These are phyloP conservation scores for Melinopterus prodromus DNA, from an alignment of 2,888 invertebrate species.

Conservation along the genomic window DNA sequence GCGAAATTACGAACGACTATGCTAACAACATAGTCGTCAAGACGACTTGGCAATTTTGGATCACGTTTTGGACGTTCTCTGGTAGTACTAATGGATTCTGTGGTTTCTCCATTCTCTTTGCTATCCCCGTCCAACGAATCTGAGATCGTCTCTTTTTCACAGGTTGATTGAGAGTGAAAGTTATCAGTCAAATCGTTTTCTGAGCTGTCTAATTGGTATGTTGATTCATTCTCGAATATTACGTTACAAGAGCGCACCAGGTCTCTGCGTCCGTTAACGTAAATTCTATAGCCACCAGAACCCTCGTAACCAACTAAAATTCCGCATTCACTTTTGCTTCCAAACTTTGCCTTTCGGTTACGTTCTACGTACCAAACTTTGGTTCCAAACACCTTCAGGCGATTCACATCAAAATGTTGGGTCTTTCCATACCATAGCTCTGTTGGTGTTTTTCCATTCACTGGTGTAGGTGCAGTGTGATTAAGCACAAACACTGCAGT, in stretches of 20 bases:
- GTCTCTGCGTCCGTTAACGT: slow-evolving; percentile 30
- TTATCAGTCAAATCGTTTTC: neutral
- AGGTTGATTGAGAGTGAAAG: neutral
- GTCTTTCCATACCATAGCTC: slow-evolving; percentile 16
- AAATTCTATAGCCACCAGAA: slow-evolving; percentile 44
- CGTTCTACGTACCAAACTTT: slow-evolving; percentile 20
- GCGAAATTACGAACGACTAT: too few species aligned
- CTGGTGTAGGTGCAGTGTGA: slow-evolving; percentile 35
- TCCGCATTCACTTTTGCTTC: slow-evolving; percentile 30
- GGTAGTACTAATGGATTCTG: too few species aligned
- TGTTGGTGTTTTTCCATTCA: slow-evolving; percentile 17
- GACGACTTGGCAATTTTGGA: slow-evolving; percentile 13
- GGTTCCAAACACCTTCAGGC: slow-evolving; percentile 11
- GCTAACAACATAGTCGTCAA: slow-evolving; percentile 7
- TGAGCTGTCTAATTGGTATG: neutral
- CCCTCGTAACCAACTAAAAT: slow-evolving; percentile 46
- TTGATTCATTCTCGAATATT: slow-evolving; percentile 25
- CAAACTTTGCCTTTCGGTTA: slow-evolving; percentile 14
- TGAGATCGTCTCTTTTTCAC: neutral
- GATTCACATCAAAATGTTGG: slow-evolving; percentile 5
- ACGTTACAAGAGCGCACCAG: slow-evolving; percentile 11
- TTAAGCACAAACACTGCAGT: slow-evolving; percentile 42
- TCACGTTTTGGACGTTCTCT: slow-evolving; percentile 7
- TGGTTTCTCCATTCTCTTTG: slow-evolving; percentile 5
- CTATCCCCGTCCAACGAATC: neutral